Evolutionary conservation across 37 sponge, comb jelly and placozoan species (phyloP).

Genomic region (Aplysina aerophoba): DNA sequence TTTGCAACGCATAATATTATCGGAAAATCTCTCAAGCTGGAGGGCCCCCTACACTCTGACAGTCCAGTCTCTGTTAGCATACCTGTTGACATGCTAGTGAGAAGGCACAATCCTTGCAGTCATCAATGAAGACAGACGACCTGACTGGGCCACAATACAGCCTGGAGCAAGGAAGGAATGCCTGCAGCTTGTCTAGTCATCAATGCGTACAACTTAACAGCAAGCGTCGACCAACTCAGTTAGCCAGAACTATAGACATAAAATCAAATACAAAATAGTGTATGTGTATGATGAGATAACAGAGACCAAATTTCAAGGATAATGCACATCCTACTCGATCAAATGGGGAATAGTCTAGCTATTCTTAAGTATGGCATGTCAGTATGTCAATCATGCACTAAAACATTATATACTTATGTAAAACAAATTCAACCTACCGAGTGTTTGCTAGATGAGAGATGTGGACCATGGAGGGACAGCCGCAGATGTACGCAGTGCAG

Average conservation of each 20-base stretch:
- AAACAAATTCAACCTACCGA: slow-evolving; percentile 39
- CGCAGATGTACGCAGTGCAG: slow-evolving; percentile 62
- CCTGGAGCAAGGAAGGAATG: slow-evolving; percentile 24
- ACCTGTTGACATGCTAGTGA: slow-evolving; percentile 91
- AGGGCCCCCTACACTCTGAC: not conserved
- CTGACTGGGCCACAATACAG: slow-evolving; percentile 77
- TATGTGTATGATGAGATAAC: no score
- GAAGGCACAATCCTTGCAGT: slow-evolving; percentile 67
- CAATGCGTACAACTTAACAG: not conserved
- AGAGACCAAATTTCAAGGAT: no score
- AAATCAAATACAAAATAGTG: no score
- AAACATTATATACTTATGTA: no score
- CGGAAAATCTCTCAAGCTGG: no score
- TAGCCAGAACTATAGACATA: not conserved
- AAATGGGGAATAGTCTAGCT: not conserved
- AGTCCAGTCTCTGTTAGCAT: not conserved
- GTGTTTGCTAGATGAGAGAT: slow-evolving; percentile 48
- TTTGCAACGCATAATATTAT: no score
- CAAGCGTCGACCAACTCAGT: no score
- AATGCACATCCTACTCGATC: no score
- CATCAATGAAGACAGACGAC: slow-evolving; percentile 86
- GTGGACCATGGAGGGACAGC: slow-evolving; percentile 65
- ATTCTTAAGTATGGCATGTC: not conserved
- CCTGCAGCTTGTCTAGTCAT: no score
- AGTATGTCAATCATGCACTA: no score